Conservation (phyloP, 1,140 invertebrate genomes). For the Procambarus clarkii region DNA sequence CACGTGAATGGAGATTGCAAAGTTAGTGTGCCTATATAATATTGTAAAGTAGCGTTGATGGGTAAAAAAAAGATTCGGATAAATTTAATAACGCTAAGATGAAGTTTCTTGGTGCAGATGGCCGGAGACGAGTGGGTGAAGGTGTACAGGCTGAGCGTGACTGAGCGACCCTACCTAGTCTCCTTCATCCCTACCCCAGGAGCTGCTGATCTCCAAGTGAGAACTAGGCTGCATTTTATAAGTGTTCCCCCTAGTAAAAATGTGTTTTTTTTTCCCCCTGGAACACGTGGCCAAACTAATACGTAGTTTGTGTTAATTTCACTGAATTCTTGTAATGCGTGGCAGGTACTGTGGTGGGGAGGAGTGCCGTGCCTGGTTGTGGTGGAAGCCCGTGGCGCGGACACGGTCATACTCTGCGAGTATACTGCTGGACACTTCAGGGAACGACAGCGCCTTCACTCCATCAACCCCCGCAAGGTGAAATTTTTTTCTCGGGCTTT, state of each 20-base stretch:
- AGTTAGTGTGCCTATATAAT: too few relatives aligned
- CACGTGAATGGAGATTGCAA: too few relatives aligned
- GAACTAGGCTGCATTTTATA: background rate
- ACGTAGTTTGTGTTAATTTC: background rate
- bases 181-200: background rate
- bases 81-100: too few relatives aligned
- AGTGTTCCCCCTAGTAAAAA: too few relatives aligned
- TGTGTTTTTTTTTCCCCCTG: too few relatives aligned
- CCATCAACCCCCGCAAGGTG: background rate
- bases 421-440: background rate
- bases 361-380: background rate
- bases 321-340: background rate
- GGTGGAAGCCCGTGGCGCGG: background rate
- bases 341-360: background rate
- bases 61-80: too few relatives aligned
- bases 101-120: background rate
- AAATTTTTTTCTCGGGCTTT: background rate
- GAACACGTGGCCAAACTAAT: background rate
- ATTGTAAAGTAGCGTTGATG: too few relatives aligned
- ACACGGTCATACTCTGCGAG: background rate
- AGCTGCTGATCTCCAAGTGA: background rate
- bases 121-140: background rate
- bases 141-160: background rate
- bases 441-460: background rate
- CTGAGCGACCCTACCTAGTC: background rate